Evolutionary conservation across 2,888 invertebrate genomes (phyloP).

Genomic region (Dinocampus coccinellae): DNA sequence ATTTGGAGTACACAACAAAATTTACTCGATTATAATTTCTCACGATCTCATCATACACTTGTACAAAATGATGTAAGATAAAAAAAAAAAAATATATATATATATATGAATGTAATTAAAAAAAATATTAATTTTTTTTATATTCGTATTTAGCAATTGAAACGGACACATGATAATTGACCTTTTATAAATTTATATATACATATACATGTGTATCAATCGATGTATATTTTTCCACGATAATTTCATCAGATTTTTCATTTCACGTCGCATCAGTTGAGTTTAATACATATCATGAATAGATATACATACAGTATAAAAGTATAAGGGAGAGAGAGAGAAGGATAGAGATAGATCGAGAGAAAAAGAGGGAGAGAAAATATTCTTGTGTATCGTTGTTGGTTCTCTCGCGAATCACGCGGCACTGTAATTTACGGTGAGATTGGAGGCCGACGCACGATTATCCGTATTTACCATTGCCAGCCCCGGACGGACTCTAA

Average conservation of each 20-base stretch:
- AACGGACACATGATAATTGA: background rate
- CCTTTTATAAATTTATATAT: background rate
- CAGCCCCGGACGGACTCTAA: conserved; percentile 52
- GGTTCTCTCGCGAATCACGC: conserved; percentile 30
- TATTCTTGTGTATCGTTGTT: conserved; percentile 22
- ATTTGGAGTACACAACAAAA: conserved; percentile 35
- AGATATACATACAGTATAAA: conserved; percentile 7
- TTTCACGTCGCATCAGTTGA: background rate
- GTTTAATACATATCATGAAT: background rate
- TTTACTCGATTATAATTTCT: conserved; percentile 59
- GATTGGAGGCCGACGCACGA: conserved; percentile 50
- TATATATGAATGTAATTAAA: too few species aligned
- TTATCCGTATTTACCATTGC: conserved; percentile 56
- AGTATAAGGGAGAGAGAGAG: too few species aligned
- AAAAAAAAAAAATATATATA: too few species aligned
- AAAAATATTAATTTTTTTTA: too few species aligned
- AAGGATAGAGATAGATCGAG: too few species aligned
- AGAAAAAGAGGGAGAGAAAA: conserved; percentile 26
- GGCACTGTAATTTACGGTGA: conserved; percentile 52
- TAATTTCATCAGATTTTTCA: conserved; percentile 14
- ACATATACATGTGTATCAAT: background rate
- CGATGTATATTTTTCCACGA: background rate
- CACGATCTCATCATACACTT: conserved; percentile 52
- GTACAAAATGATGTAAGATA: background rate
- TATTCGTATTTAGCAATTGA: background rate